Conservation (phyloP, 2,113 vertebrate species). For the Chelonoidis abingdonii region DNA sequence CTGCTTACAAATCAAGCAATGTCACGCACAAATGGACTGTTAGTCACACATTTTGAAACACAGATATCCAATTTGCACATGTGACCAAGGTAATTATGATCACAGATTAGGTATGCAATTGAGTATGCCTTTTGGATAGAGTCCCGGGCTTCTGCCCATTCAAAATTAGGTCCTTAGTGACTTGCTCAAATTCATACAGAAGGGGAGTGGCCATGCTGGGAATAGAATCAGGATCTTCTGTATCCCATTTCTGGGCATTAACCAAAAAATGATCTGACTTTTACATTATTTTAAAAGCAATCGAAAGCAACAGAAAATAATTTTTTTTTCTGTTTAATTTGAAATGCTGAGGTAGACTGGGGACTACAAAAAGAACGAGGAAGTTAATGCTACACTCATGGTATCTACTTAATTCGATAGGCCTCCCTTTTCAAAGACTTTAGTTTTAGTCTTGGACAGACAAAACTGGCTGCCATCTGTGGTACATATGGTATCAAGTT, state of each 20-base stretch:
- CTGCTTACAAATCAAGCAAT: neutral
- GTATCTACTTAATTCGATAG: neutral
- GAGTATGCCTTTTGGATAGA: neutral
- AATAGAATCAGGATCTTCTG: neutral
- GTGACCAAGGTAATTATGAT: neutral
- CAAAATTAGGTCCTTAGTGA: neutral
- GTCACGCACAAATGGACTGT: neutral
- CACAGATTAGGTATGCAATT: neutral
- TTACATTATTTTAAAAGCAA: neutral
- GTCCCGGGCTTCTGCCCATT: neutral
- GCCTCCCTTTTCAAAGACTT: neutral
- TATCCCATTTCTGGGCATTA: neutral
- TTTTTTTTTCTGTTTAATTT: neutral
- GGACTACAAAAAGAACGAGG: neutral
- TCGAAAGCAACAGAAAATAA: neutral
- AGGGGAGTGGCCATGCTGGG: neutral
- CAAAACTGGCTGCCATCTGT: neutral
- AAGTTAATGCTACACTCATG: neutral
- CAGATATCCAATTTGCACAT: neutral
- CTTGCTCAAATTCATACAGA: neutral
- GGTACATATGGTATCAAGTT: accelerated
- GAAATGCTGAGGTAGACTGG: neutral
- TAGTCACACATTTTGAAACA: neutral
- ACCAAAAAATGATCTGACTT: neutral
- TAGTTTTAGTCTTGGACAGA: neutral